Percentiles rank a stretch among this genome's conserved stretches.
phyloP scores from a whole-genome alignment of 1,140 invertebrate genomes.

The Drosophila nannoptera region DNA sequence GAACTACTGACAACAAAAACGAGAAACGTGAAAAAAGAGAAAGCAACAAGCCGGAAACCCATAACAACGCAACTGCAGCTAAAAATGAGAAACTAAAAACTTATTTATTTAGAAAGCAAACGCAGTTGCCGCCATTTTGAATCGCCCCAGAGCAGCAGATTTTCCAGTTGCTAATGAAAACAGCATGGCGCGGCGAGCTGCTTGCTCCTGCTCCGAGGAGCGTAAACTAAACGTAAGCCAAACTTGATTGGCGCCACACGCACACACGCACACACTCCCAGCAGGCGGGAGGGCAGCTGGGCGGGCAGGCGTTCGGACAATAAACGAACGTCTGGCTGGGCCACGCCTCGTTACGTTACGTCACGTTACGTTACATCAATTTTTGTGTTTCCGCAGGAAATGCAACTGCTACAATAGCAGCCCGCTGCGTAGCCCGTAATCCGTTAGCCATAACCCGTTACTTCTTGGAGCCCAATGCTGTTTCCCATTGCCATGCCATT shows the following conservation, averaged over 20 bases:
- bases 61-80: conserved; percentile 21
- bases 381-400: conserved; percentile 77
- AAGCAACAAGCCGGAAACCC: conserved; percentile 35
- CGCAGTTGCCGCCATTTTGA: conserved; percentile 45
- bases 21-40: conserved; percentile 19
- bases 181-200: conserved; percentile 65
- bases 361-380: conserved; percentile 77
- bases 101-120: conserved; percentile 68
- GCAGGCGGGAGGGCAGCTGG: conserved; percentile 6
- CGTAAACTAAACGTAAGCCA: conserved; percentile 75
- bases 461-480: conserved; percentile 13
- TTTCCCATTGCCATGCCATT: conserved; percentile 23
- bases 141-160: conserved; percentile 21
- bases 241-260: conserved; percentile 73
- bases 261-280: conserved; percentile 27
- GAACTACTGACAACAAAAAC: background rate
- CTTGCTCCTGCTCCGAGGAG: conserved; percentile 44
- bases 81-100: conserved; percentile 56
- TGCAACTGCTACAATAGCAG: conserved; percentile 65
- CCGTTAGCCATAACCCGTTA: conserved; percentile 30
- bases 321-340: conserved; percentile 48
- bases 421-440: conserved; percentile 2
- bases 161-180: conserved; percentile 63
- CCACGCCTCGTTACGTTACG: conserved; percentile 67
- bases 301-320: conserved; percentile 17